Evolutionary conservation across 2,888 invertebrate genomes (phyloP), one percentile per base, ranked within the genome.

Genomic region (Pammene aurita): DNA sequence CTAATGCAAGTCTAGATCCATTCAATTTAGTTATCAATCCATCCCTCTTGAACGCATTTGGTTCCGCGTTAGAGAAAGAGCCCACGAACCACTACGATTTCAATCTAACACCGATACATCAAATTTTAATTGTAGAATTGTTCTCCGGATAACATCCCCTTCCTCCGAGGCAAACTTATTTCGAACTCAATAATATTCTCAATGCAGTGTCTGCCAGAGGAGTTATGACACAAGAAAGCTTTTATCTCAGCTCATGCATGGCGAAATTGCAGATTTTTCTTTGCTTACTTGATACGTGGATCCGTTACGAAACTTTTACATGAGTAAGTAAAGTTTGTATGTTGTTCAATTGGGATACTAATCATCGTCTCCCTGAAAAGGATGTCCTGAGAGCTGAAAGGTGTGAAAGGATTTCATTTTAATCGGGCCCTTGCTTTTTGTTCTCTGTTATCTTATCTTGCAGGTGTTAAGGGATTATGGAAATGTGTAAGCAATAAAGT

Each of bases 151-250:
- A 54, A 60, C 48, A 61, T 46, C 44, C 38, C 54, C 62, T 66
- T 71, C 60, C 69, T 67, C 66, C 65, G 63, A 57, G 50, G 46
- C 52, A 65, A 70, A 70, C 67, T 71, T 67, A 62, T 66, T 71
- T 60, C 61, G 63, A 77, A 78, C 79, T 81, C 80, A 72, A 78
- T 78, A 81, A 78, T 69, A 69, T 76, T 62, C 77, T 77, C 76
- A 74, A 76, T 76, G 76, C 76, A 76, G 73, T 75, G 73, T 74
- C 75, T 74, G 73, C 67, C 72, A 71, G 26, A 26, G 67, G 75
- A 83, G 79, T 81, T 86, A 84, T 83, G 82, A 86, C 86, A 86
- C 79, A 82, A 78, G 80, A 86, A 86, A 80, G 84, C 86, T 86
- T 86, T 86, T 86, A 86, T 82, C 84, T 81, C 79, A 64, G 74